phyloP scores from a whole-genome alignment of 2,113 vertebrate genomes.

The Neolamprologus modestus region DNA sequence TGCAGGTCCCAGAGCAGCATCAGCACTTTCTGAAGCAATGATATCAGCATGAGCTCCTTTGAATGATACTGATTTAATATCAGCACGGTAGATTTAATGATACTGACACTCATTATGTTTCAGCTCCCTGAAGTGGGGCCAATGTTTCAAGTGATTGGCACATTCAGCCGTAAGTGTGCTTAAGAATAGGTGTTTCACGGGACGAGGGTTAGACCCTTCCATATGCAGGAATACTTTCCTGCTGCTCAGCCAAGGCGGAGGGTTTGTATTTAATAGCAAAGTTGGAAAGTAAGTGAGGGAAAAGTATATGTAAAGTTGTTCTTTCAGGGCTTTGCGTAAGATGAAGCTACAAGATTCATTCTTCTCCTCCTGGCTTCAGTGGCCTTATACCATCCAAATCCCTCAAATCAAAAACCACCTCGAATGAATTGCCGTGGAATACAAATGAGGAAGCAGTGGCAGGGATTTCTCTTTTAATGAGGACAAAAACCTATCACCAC shows the following conservation, averaged over 20 bases:
- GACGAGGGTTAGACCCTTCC: not conserved
- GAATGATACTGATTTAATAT: constrained; percentile 54
- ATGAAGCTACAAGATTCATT: constrained; percentile 20
- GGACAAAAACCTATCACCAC: constrained; percentile 71
- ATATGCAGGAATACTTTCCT: not conserved
- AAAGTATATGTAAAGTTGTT: constrained; percentile 32
- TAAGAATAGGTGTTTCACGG: not conserved
- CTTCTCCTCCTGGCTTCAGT: constrained; percentile 35
- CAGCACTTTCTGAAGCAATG: constrained; percentile 56
- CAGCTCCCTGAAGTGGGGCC: constrained; percentile 20
- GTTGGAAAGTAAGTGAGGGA: constrained; percentile 8
- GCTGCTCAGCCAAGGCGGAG: not conserved
- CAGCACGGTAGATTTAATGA: constrained; percentile 49
- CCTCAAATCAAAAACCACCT: constrained; percentile 60
- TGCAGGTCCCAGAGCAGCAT: constrained; percentile 40
- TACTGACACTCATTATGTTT: constrained; percentile 42
- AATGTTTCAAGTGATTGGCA: constrained; percentile 37
- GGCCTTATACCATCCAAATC: constrained; percentile 51
- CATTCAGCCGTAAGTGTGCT: constrained; percentile 12
- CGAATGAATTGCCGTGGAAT: constrained; percentile 51
- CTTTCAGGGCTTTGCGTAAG: constrained; percentile 39
- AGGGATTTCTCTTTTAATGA: constrained; percentile 72
- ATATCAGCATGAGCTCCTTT: constrained; percentile 23
- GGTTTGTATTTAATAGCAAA: constrained; percentile 3
- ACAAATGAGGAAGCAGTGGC: constrained; percentile 67